Percentiles rank a stretch among this genome's conserved stretches.
phyloP scores from a whole-genome alignment of 1,140 invertebrate species.

The Eciton burchellii region DNA sequence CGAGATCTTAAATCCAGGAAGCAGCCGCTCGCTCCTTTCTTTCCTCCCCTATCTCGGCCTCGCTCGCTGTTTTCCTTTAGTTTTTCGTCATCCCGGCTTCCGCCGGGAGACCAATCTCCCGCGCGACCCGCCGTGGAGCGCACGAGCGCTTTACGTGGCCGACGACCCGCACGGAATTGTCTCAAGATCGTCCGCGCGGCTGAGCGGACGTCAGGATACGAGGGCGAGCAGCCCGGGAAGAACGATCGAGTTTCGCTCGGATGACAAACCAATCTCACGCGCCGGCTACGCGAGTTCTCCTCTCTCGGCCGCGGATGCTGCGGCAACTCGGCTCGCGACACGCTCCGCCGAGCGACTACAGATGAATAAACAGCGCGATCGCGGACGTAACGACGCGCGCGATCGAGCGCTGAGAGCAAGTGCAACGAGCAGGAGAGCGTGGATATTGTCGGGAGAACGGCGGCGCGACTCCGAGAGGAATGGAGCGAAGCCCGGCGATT shows the following conservation, averaged over 20 bases:
- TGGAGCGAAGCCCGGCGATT: too few species aligned
- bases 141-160: slow-evolving; percentile 54
- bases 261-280: slow-evolving; percentile 74
- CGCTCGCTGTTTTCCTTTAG: slow-evolving; percentile 3
- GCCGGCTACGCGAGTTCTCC: slow-evolving; percentile 16
- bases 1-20: slow-evolving; percentile 59
- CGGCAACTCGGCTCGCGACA: slow-evolving; percentile 53
- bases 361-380: slow-evolving; percentile 33
- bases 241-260: slow-evolving; percentile 60
- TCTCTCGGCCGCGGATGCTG: slow-evolving; percentile 8
- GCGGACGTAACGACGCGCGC: slow-evolving; percentile 3
- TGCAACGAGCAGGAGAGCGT: not conserved
- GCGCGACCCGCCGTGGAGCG: slow-evolving; percentile 12
- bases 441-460: not conserved
- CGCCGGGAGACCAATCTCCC: slow-evolving; percentile 41
- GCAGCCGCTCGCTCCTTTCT: not conserved
- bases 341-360: slow-evolving; percentile 35
- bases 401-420: slow-evolving; percentile 11
- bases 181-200: slow-evolving; percentile 65
- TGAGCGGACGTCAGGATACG: slow-evolving; percentile 21
- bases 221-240: slow-evolving; percentile 13
- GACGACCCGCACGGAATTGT: slow-evolving; percentile 66
- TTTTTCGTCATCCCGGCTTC: slow-evolving; percentile 6
- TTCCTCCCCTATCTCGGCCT: not conserved
- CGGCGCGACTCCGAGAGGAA: too few species aligned